Base-by-base conservation (phyloP, 1,140 invertebrate species). In the Eufriesea mexicana region DNA sequence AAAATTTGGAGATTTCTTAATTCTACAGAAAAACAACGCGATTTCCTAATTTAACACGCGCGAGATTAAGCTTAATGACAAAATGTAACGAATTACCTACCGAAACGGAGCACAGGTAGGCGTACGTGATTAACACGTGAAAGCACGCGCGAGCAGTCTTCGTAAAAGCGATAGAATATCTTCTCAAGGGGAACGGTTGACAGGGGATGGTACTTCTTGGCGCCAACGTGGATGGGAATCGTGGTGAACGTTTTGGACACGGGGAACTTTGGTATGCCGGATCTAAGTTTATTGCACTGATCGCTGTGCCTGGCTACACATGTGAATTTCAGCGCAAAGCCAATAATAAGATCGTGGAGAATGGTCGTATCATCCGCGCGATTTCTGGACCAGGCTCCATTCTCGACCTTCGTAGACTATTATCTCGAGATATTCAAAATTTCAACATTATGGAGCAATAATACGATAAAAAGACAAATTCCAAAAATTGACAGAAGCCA, bases 301-400 rank as follows among this genome's bases (percentile, higher is more conserved):
- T 89, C 85, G 83, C 81, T 86, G 85, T 86, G 84, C 84, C 88
- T 84, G 82, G 75, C 89, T 91, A 86, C 76, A 79, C 79, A 83
- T 66, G 84, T 89, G 87, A 89, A 88, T 78, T 89, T 68, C 84
- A 89, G 86, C 87, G 81, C 87, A 89, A 89, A 89, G 87, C 87
- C 74, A 88, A 86, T 89, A 78, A 86, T 73, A 88, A 72, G 70
- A 86, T 75, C 67, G 84, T 83, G 57, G 77, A 71, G 28, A 66
- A 80, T 87, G 35, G 72, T 59, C 64, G 57, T 35, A 55, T 62
- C 61, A 25, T 64, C 47, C 28, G 70, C 62, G 55, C 79, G 83
- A 89, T 88, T 83, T 85, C 78, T 75, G 76, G 75, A 85, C 54
- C 71, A 45, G 8, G 5, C 14, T 57, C 49, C 35, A 55, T 10